phyloP scores from a whole-genome alignment of 2,113 vertebrate genomes.

The Dasyprocta punctata region DNA sequence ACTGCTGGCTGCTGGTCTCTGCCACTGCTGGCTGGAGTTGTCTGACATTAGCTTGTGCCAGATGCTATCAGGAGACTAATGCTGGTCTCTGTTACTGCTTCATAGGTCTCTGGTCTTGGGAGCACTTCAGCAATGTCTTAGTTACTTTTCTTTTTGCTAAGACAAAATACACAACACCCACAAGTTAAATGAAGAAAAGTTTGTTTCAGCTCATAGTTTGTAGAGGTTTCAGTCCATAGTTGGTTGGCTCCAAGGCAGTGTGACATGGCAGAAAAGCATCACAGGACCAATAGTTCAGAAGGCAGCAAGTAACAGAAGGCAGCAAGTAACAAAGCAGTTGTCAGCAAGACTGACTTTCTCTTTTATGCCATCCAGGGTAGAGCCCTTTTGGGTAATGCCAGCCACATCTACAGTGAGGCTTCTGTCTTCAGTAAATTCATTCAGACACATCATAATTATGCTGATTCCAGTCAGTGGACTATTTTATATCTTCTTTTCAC shows the following conservation, averaged over 20 bases:
- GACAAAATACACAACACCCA: background rate
- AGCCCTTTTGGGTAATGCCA: background rate
- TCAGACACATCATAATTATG: background rate
- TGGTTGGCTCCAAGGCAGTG: background rate
- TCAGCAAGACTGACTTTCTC: background rate
- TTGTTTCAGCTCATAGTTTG: background rate
- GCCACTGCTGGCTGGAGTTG: background rate
- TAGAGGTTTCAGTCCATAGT: background rate
- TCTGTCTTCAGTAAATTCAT: background rate
- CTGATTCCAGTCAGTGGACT: background rate
- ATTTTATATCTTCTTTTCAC: background rate
- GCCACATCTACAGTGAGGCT: background rate
- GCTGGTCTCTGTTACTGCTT: background rate
- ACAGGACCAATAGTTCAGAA: background rate
- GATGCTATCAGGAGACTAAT: background rate
- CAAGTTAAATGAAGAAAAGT: background rate
- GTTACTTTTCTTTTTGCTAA: background rate
- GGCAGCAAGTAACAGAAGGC: background rate
- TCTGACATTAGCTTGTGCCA: background rate
- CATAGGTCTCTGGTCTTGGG: background rate
- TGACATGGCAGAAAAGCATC: background rate
- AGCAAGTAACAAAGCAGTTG: background rate
- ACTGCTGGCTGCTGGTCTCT: background rate
- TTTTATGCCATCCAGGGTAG: background rate
- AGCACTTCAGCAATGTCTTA: background rate